Conservation (phyloP, 2,888 invertebrate genomes). For the Eupithecia subumbrata region DNA sequence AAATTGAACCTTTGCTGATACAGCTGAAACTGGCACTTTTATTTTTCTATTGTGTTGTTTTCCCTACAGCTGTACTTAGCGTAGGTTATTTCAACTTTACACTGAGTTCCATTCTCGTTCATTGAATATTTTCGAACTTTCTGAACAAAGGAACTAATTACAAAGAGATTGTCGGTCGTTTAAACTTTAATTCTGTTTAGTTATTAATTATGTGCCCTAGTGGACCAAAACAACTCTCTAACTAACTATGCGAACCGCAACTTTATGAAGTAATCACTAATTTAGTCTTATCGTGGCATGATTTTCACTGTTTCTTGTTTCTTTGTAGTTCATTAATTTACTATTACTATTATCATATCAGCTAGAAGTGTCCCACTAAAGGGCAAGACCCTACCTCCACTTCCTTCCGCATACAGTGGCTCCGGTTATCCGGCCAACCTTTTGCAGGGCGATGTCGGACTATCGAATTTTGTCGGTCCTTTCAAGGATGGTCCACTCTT, state of each 20-base stretch:
- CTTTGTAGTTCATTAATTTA: neutral
- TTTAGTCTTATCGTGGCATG: neutral
- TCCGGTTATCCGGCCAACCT: no score
- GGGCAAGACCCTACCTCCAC: neutral
- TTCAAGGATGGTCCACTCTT: neutral
- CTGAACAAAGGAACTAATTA: constrained; percentile 12
- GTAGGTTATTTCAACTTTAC: neutral
- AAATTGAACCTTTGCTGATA: neutral
- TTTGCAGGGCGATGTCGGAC: no score
- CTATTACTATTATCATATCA: neutral
- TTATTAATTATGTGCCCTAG: neutral
- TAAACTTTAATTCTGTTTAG: constrained; percentile 11
- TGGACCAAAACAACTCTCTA: neutral
- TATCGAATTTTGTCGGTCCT: neutral
- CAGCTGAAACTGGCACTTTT: neutral
- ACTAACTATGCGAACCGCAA: neutral
- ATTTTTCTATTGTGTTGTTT: neutral
- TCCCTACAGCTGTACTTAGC: neutral
- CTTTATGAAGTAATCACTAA: neutral
- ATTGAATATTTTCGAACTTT: neutral
- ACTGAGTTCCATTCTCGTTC: neutral
- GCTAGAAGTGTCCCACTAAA: neutral
- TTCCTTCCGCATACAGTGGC: neutral
- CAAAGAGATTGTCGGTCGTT: constrained; percentile 1
- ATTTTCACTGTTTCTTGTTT: neutral